phyloP scores from a whole-genome alignment of 1,140 invertebrate genomes.

The Micrasema minimum region DNA sequence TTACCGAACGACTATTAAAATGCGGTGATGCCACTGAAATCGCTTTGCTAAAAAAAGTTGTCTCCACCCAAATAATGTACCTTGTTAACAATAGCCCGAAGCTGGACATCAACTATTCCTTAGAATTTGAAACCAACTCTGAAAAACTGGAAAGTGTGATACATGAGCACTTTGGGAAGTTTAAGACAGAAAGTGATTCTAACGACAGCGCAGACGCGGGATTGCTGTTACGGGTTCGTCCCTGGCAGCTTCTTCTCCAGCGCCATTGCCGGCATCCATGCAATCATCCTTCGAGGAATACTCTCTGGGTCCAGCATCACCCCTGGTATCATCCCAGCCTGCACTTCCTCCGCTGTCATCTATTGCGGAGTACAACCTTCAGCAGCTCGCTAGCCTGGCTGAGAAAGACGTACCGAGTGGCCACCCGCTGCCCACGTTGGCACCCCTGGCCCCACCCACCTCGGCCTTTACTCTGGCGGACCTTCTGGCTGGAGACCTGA shows the following conservation, averaged over 20 bases:
- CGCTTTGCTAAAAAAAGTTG: constrained; percentile 80
- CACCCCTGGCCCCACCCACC: constrained; percentile 69
- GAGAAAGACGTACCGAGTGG: constrained; percentile 70
- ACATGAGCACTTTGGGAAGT: constrained; percentile 78
- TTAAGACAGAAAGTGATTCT: constrained; percentile 68
- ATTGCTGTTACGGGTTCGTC: constrained; percentile 53
- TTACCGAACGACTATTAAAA: constrained; percentile 80
- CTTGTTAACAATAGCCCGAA: constrained; percentile 84
- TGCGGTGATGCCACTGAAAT: constrained; percentile 87
- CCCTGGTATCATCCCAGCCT: constrained; percentile 59
- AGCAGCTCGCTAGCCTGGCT: constrained; percentile 81
- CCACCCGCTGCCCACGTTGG: constrained; percentile 67
- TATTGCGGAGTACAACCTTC: constrained; percentile 86
- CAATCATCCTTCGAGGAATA: constrained; percentile 82
- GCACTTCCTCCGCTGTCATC: constrained; percentile 68
- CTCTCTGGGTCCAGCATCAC: constrained; percentile 60
- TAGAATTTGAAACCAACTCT: constrained; percentile 86
- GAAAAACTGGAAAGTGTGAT: constrained; percentile 80
- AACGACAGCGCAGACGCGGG: constrained; percentile 44
- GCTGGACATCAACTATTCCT: constrained; percentile 78
- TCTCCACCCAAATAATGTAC: constrained; percentile 78
- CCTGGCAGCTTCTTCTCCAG: constrained; percentile 71
- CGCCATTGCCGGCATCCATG: constrained; percentile 75
- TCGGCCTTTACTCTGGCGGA: constrained; percentile 76
- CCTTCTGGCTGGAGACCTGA: constrained; percentile 77